phyloP scores from a whole-genome alignment of 2,888 invertebrate species.

The Galeopsomyia nigrocyanea region DNA sequence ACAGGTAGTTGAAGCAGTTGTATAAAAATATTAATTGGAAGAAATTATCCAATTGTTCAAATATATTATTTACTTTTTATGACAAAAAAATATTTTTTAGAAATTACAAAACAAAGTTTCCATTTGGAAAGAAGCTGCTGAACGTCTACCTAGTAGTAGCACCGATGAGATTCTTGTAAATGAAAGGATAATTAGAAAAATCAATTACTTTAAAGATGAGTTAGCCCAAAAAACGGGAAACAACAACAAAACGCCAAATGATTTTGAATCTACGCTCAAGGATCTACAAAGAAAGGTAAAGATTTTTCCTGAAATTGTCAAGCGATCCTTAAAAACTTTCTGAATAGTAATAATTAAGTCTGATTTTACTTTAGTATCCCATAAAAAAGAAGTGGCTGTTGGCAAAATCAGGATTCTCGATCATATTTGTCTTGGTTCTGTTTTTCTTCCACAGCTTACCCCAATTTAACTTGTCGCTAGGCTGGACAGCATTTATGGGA shows the following conservation, averaged over 20 bases:
- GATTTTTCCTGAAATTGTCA: no score
- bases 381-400: conserved; percentile 83
- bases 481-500: conserved; percentile 90
- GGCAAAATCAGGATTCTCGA: conserved; percentile 79
- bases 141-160: conserved; percentile 84
- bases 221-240: conserved; percentile 74
- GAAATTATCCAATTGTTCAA: neutral
- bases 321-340: neutral
- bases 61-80: neutral
- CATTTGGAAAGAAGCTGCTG: conserved; percentile 85
- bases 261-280: conserved; percentile 78
- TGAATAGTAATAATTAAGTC: neutral
- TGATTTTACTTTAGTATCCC: conserved; percentile 75
- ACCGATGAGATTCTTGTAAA: conserved; percentile 88
- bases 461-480: conserved; percentile 83
- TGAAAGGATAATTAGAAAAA: conserved; percentile 82
- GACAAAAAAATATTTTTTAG: conserved; percentile 58
- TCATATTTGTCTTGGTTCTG: conserved; percentile 81
- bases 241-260: conserved; percentile 71
- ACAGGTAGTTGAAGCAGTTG: conserved; percentile 51
- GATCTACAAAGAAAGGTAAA: conserved; percentile 76
- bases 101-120: conserved; percentile 87
- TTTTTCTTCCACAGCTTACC: conserved; percentile 90
- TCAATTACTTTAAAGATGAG: conserved; percentile 75
- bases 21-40: no score